Percentiles rank a stretch among this genome's conserved stretches.
Conservation (phyloP, 2,113 vertebrate genomes). For the Pithys albifrons region DNA sequence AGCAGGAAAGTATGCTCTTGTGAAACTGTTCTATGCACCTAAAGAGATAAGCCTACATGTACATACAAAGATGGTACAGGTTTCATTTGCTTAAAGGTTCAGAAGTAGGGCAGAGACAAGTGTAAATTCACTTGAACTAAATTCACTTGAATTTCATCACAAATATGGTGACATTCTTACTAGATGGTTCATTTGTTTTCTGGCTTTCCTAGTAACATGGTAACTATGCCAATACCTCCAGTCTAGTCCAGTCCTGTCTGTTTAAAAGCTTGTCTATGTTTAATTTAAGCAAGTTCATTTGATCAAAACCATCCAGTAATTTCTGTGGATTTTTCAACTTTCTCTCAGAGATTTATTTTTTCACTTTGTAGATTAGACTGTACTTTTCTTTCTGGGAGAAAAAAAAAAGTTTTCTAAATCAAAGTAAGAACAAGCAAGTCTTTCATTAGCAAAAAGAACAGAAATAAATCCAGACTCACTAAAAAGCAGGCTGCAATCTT, state of each 20-base stretch:
- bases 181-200: neutral
- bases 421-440: slow-evolving; percentile 17
- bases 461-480: slow-evolving; percentile 53
- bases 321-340: neutral
- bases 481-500: slow-evolving; percentile 44
- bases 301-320: neutral
- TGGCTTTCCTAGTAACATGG: neutral
- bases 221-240: neutral
- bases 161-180: neutral
- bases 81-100: neutral
- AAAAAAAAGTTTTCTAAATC: neutral
- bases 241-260: neutral
- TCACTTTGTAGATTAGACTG: neutral
- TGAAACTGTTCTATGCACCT: neutral
- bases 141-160: neutral
- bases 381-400: neutral
- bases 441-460: slow-evolving; percentile 40
- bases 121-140: neutral
- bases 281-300: neutral
- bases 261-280: neutral
- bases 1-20: neutral
- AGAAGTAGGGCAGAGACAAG: neutral
- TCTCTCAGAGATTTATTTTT: neutral
- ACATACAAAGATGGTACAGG: neutral
- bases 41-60: neutral